Evolutionary conservation across 2,797 vertebrate genomes (phyloP).

Genomic region (Parambassis ranga): DNA sequence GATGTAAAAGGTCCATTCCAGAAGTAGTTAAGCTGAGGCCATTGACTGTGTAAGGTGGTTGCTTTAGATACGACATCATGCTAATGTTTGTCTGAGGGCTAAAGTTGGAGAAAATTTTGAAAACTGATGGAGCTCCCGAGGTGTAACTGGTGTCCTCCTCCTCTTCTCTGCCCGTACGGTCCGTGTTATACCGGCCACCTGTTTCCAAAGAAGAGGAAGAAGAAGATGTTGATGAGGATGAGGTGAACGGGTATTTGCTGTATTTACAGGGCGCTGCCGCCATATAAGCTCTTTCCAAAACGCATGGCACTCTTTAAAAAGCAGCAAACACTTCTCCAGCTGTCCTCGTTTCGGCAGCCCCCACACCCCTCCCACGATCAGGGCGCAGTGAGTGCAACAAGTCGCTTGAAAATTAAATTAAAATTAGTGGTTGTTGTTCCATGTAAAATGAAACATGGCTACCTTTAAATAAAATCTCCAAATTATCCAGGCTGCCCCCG

Average conservation of each 20-base stretch:
- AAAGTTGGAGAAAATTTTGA: slow-evolving; percentile 85
- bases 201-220: slow-evolving; percentile 36
- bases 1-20: slow-evolving; percentile 97
- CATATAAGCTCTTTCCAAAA: slow-evolving; percentile 56
- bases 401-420: slow-evolving; percentile 48
- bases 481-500: no score
- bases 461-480: not conserved
- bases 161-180: slow-evolving; percentile 37
- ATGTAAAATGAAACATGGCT: not conserved
- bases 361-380: not conserved
- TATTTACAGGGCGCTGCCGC: slow-evolving; percentile 27
- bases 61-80: slow-evolving; percentile 99
- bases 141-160: slow-evolving; percentile 65
- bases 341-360: slow-evolving; percentile 66
- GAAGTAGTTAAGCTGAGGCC: slow-evolving; percentile 97
- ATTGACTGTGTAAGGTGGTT: slow-evolving; percentile 99
- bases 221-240: not conserved
- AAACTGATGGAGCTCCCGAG: slow-evolving; percentile 64
- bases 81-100: slow-evolving; percentile 91
- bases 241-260: not conserved
- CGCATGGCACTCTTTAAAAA: slow-evolving; percentile 76
- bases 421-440: not conserved
- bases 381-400: slow-evolving; percentile 77
- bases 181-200: slow-evolving; percentile 56
- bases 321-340: slow-evolving; percentile 74